Base-by-base conservation (phyloP, 2,113 vertebrate genomes). In the Corythaixoides concolor region DNA sequence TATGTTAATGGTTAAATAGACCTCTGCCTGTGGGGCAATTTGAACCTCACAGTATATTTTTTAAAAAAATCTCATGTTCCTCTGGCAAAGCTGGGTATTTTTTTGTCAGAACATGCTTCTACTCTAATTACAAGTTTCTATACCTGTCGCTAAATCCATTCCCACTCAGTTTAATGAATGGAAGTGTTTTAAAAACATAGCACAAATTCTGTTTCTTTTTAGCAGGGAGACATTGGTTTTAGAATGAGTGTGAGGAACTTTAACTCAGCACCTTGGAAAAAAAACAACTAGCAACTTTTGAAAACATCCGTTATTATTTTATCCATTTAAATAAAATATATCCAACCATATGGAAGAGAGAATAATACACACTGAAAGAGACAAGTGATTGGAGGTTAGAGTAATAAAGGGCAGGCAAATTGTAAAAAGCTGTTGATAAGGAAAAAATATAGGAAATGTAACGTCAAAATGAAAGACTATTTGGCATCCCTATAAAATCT, bases 391-490 rank as follows among this genome's bases (percentile, higher is more conserved):
- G 0, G 12, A 16, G 11, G 9, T 82, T 79, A 82, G 43, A 64
- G 15, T 58, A 83, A 89, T 83, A 9, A 28, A 78, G 20, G 43
- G 19, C 24, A 93, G 28, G 22, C 28, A 95, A 94, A 88, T 26
- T 72, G 58, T 75, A 77, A 69, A 35, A 92, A 37, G 24, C 18
- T 91, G 21, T 89, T 80, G 63, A 69, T 72, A 92, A 85, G 5
- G 6, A 8, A 37, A 75, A 47, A 81, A 66, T 39, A 39, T 15
- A 77, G 59, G 37, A 92, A 93, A 88, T 49, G 3, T 27, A 85
- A 80, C 72, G 43, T 85, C 41, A 94, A 91, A 95, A 86, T 91
- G 28, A 92, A 94, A 93, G 74, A 28, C 26, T 93, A 47, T 33
- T 87, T 93, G 72, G 26, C 64, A 45, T 32, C 39, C 37, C 35